Evolutionary conservation across 2,113 vertebrate genomes (phyloP), one percentile per base, ranked within the genome.

Genomic region (Piaya cayana): DNA sequence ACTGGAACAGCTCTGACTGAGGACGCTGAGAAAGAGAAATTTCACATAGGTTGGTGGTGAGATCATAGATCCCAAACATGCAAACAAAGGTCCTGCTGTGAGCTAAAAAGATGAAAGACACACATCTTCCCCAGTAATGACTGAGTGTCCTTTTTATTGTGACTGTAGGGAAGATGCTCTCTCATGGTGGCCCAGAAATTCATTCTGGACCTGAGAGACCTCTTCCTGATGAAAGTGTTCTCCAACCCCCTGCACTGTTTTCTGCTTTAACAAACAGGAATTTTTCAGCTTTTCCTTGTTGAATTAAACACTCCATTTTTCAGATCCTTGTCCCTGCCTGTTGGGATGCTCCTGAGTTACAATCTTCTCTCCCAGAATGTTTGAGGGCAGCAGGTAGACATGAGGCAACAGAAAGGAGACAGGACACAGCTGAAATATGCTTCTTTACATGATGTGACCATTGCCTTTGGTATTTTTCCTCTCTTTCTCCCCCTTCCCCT

Each of bases 211-310:
- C 27, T 2, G 6, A 50, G 32, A 67, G 82, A 50, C 9, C 19
- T 59, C 34, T 69, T 77, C 20, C 25, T 17, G 32, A 34, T 15
- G 47, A 55, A 82, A 37, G 30, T 6, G 5, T 17, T 70, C 22
- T 39, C 65, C 68, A 60, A 64, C 23, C 18, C 69, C n/a, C 5
- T 2, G 25, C 1, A 1, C 12, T 4, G 0, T 16, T 39, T 7
- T 15, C 15, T 9, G 5, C 26, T 76, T 56, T 12, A 58, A 43
- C 0, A 0, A 72, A 49, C 15, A 0, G 2, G 49, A 65, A 11
- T 22, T 79, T 79, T 68, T 75, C 49, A 36, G 53, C 58, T 84
- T 18, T 47, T 53, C 34, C 30, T 32, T 5, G 0, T 32, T 50
- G 37, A 77, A 47, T 26, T 26, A 11, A 25, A 49, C 19, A 47